Evolutionary conservation across 1,140 invertebrate genomes (phyloP).

Genomic region (Lepidurus apus): DNA sequence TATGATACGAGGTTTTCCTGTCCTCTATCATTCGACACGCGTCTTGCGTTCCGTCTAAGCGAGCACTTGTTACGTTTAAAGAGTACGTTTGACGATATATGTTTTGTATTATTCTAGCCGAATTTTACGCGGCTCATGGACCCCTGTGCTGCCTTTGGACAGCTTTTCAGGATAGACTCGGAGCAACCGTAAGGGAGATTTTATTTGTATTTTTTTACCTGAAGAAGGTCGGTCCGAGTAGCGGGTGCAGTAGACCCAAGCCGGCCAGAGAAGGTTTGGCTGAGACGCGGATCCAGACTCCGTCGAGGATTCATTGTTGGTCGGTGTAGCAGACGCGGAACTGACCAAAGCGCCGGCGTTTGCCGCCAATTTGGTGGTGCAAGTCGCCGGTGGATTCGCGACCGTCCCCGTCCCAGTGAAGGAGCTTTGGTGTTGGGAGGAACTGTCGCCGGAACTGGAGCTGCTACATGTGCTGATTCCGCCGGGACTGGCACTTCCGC

Average conservation of each 20-base stretch:
- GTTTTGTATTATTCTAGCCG: background rate
- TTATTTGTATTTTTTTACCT: constrained; percentile 56
- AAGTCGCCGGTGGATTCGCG: background rate
- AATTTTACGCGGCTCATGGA: background rate
- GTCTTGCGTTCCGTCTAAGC: too few species aligned
- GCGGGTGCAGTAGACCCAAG: constrained; percentile 96
- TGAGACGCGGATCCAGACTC: constrained; percentile 22
- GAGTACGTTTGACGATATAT: too few species aligned
- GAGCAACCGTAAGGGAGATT: background rate
- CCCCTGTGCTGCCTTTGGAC: background rate
- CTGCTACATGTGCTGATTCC: constrained; percentile 7
- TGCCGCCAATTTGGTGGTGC: background rate
- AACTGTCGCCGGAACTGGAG: background rate
- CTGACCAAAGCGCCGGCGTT: background rate
- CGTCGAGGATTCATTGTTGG: background rate
- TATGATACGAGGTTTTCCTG: background rate
- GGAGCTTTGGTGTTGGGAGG: background rate
- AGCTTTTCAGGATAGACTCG: background rate
- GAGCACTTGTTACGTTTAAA: too few species aligned
- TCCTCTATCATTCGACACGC: too few species aligned
- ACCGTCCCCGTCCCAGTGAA: background rate
- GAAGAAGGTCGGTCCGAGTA: constrained; percentile 94
- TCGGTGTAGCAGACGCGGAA: background rate
- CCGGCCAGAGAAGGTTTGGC: constrained; percentile 60
- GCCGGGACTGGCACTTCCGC: background rate